These are phyloP conservation scores for Poeciliopsis occidentalis DNA, from an alignment of 2,113 vertebrate genomes.

Conservation along the genomic window DNA sequence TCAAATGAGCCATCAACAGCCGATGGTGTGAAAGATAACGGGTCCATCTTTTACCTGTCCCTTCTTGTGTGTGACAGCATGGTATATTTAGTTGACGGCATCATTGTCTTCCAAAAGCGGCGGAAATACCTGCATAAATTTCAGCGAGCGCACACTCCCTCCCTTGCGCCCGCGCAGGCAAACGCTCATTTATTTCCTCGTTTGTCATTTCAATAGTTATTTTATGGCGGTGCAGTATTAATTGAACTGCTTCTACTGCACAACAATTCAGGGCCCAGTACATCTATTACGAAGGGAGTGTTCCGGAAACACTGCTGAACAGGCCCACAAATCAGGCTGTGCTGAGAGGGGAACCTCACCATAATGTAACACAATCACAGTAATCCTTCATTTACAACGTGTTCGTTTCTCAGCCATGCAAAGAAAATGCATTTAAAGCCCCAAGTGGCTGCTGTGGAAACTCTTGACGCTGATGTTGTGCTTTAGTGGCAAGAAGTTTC, in stretches of 20 bases:
- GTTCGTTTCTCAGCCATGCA: slow-evolving; percentile 64
- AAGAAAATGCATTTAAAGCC: slow-evolving; percentile 64
- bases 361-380: slow-evolving; percentile 73
- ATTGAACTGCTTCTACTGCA: slow-evolving; percentile 76
- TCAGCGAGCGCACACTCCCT: slow-evolving; percentile 47
- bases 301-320: slow-evolving; percentile 55
- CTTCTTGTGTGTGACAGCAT: slow-evolving; percentile 65
- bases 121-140: slow-evolving; percentile 68
- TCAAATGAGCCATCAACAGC: slow-evolving; percentile 75
- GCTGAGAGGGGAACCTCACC: slow-evolving; percentile 68
- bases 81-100: slow-evolving; percentile 66
- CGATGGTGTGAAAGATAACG: slow-evolving; percentile 61
- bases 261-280: slow-evolving; percentile 75
- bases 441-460: slow-evolving; percentile 37
- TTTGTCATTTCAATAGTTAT: slow-evolving; percentile 78
- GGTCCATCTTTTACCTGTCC: slow-evolving; percentile 66
- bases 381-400: slow-evolving; percentile 75
- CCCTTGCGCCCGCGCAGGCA: slow-evolving; percentile 39
- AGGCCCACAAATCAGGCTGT: slow-evolving; percentile 74
- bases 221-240: slow-evolving; percentile 76
- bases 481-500: slow-evolving; percentile 7
- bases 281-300: slow-evolving; percentile 70
- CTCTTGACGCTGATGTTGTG: slow-evolving; percentile 10
- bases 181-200: slow-evolving; percentile 72
- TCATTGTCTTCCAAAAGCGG: slow-evolving; percentile 66